Conservation (phyloP, 2,797 vertebrate species). For the Epinephelus coioides region DNA sequence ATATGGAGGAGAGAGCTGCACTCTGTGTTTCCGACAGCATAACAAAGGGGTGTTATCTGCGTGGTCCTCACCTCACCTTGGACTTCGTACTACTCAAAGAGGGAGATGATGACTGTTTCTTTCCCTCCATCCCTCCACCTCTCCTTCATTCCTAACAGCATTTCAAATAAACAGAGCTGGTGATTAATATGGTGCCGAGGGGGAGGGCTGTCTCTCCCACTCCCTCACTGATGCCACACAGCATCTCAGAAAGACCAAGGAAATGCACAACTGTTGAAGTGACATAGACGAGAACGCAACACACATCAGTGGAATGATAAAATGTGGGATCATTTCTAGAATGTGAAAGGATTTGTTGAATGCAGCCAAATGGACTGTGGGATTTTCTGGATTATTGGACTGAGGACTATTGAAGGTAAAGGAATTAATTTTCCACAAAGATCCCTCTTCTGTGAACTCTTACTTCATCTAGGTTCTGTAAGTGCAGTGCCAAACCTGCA, state of each 20-base stretch:
- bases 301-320: conserved; percentile 29
- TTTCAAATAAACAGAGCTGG: conserved; percentile 76
- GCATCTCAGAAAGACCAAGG: conserved; percentile 71
- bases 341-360: conserved; percentile 67
- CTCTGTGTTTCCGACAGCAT: conserved; percentile 51
- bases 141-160: conserved; percentile 68
- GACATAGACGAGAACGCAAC: conserved; percentile 63
- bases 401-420: conserved; percentile 44
- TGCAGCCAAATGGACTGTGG: conserved; percentile 67
- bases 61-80: conserved; percentile 52
- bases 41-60: conserved; percentile 75
- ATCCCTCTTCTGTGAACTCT: conserved; percentile 6
- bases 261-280: conserved; percentile 77
- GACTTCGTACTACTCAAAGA: conserved; percentile 70
- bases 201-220: conserved; percentile 68
- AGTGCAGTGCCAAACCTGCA: conserved; percentile 52
- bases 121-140: conserved; percentile 62
- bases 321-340: conserved; percentile 24
- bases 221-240: conserved; percentile 72
- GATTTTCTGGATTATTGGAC: conserved; percentile 56
- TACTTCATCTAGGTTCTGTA: conserved; percentile 2
- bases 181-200: conserved; percentile 84
- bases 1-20: conserved; percentile 57
- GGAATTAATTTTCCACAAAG: conserved; percentile 31
- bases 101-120: conserved; percentile 60